Percentiles rank a stretch among this genome's conserved stretches.
Conservation (phyloP, 2,797 vertebrate species). For the Dryobates pubescens region DNA sequence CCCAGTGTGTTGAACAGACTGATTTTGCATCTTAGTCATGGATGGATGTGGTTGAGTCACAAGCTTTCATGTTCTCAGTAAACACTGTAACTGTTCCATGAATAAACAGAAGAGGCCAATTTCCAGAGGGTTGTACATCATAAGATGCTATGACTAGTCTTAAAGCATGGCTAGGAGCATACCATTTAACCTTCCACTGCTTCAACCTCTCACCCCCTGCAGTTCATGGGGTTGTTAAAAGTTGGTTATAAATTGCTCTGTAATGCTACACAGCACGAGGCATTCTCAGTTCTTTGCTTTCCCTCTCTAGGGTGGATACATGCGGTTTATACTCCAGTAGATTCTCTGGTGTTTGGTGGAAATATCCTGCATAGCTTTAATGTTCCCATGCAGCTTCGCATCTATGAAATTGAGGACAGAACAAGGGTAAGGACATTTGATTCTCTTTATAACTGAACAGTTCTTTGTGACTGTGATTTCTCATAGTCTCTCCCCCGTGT, state of each 20-base stretch:
- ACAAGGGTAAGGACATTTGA: conserved; percentile 87
- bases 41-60: conserved; percentile 55
- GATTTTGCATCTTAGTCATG: conserved; percentile 49
- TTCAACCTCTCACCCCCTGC: not conserved
- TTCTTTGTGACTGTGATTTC: conserved; percentile 3
- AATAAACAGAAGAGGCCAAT: conserved; percentile 31
- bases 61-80: conserved; percentile 22
- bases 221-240: not conserved
- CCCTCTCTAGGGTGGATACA: conserved; percentile 93
- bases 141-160: not conserved
- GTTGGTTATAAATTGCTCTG: conserved; percentile 19
- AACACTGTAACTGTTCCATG: conserved; percentile 16
- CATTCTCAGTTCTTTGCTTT: conserved; percentile 65
- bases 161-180: not conserved
- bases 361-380: conserved; percentile 99
- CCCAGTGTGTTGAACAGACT: not conserved
- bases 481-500: not conserved
- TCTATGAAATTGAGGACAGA: conserved; percentile 96
- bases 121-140: not conserved
- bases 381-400: conserved; percentile 98
- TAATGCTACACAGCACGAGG: not conserved
- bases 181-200: not conserved
- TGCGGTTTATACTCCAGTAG: conserved; percentile 95
- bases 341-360: conserved; percentile 96
- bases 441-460: conserved; percentile 45